Evolutionary conservation across 2,113 vertebrate genomes (phyloP).

Genomic region (Hippocampus zosterae): DNA sequence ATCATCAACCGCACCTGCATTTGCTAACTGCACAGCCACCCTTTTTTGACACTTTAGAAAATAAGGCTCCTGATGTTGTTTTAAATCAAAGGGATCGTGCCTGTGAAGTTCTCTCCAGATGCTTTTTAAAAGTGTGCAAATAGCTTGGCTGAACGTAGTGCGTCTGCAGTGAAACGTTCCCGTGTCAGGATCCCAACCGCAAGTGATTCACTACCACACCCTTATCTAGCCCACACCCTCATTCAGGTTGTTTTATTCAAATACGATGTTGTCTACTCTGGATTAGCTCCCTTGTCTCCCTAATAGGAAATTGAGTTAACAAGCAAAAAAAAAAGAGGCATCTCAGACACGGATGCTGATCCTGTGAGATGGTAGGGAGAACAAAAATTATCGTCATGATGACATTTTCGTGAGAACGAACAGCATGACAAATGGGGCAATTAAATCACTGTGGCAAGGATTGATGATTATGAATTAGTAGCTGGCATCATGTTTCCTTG

Average conservation of each 20-base stretch:
- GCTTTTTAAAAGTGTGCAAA: constrained; percentile 53
- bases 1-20: constrained; percentile 66
- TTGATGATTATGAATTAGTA: constrained; percentile 74
- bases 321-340: constrained; percentile 19
- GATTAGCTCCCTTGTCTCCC: constrained; percentile 20
- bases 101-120: constrained; percentile 46
- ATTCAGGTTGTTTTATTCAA: constrained; percentile 19
- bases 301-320: constrained; percentile 11
- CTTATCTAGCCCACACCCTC: constrained; percentile 11
- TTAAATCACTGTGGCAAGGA: constrained; percentile 71
- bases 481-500: constrained; percentile 54
- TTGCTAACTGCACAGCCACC: constrained; percentile 60
- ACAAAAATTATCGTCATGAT: constrained; percentile 64
- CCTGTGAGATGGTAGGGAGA: constrained; percentile 45
- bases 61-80: constrained; percentile 62
- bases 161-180: constrained; percentile 33
- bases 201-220: constrained; percentile 43
- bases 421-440: constrained; percentile 72
- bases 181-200: constrained; percentile 31
- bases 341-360: constrained; percentile 43
- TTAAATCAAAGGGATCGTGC: constrained; percentile 64
- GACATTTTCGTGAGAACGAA: constrained; percentile 66
- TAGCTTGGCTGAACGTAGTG: constrained; percentile 49
- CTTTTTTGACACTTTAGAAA: constrained; percentile 62
- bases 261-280: constrained; percentile 21